Base-by-base conservation (phyloP, 2,113 vertebrate genomes). In the Arenaria interpres region DNA sequence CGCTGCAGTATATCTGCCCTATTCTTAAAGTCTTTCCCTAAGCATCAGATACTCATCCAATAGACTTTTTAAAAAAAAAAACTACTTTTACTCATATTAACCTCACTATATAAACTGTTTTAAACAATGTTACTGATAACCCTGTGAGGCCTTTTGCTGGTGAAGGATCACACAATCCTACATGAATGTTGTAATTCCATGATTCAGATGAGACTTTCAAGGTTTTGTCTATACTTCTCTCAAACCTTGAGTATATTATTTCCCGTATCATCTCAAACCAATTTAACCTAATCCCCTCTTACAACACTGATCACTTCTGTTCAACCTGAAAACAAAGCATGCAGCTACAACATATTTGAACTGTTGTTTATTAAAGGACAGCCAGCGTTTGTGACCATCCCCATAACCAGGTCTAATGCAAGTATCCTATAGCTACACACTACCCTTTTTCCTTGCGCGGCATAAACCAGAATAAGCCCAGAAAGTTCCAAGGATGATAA, bases 121-220 rank as follows among this genome's bases (percentile, higher is more conserved):
- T 50, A 64, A 39, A 57, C 53, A 60, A 46, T 10, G 24, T 43
- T 16, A 46, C 7, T 4, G 1, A 35, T 54, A 88, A 5, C 24
- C 56, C 18, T 18, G 10, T 21, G 25, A 57, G 24, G 33, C 30
- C 62, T 74, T 59, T 59, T 59, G 69, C 51, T 69, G 27, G 14
- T 50, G 71, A 59, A 25, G 62, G 33, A 60, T 18, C 21, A 59
- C 39, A 78, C 32, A 59, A 37, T 15, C 32, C 17, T 22, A 80
- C 2, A 0, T 22, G 17, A 63, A 25, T 37, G 8, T 69, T 43
- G 9, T 21, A 28, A 45, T 27, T 20, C 4, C 0, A n/a, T 27
- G 33, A 50, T 24, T 46, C 56, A 27, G 32, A 41, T 10, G 15
- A 60, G 39, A 45, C 35, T 28, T 66, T 10, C 39, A 59, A 51